Evolutionary conservation across 2,888 invertebrate species (phyloP).

Genomic region (Seira musarum): DNA sequence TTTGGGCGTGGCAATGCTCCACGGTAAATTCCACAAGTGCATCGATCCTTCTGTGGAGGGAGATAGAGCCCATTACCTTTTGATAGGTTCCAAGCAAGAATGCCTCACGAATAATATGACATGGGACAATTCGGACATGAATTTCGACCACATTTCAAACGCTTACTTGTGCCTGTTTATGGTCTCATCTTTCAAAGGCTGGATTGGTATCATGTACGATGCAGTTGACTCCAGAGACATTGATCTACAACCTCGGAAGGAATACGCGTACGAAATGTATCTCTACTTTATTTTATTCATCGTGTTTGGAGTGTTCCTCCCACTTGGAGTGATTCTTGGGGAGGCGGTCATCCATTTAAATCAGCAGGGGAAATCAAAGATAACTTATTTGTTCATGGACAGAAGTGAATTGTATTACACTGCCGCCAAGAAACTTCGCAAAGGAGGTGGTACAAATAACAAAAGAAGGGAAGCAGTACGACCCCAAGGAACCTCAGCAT

Average conservation of each 20-base stretch:
- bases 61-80: constrained; percentile 83
- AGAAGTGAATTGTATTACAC: too few species aligned
- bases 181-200: constrained; percentile 99
- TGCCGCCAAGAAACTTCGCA: too few species aligned
- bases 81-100: constrained; percentile 88
- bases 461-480: too few species aligned
- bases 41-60: constrained; percentile 84
- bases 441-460: too few species aligned
- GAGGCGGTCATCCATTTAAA: too few species aligned
- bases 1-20: constrained; percentile 89
- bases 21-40: constrained; percentile 97
- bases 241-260: constrained; percentile 91
- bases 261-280: constrained; percentile 97
- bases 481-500: too few species aligned
- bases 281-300: constrained; percentile 98
- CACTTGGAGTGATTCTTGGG: too few species aligned
- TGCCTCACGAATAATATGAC: constrained; percentile 91
- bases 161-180: constrained; percentile 98
- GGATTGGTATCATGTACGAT: constrained; percentile 98
- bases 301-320: constrained; percentile 98
- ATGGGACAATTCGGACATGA: constrained; percentile 97
- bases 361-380: too few species aligned
- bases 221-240: constrained; percentile 96
- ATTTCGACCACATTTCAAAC: constrained; percentile 98
- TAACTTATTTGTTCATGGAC: too few species aligned